Evolutionary conservation across 2,888 invertebrate species (phyloP), one percentile per base, ranked within the genome.

Genomic region (Phoronis australis): DNA sequence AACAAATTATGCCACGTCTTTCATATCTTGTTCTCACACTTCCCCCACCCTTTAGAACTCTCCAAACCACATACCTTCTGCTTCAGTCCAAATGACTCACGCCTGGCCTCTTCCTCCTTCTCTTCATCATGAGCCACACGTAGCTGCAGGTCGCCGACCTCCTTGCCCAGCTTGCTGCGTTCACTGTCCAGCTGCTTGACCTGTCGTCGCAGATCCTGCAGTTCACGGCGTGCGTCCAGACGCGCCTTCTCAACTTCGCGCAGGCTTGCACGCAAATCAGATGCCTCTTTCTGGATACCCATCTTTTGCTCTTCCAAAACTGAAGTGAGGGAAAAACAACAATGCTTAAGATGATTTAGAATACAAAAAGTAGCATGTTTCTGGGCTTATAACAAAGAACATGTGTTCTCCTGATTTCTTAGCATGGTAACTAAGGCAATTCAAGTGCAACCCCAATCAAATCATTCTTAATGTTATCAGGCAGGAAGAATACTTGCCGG

Each of bases 231-330:
- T 1, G 85, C 80, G 66, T 86, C 85, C n/a, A 85, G 73, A 37
- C 84, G 79, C 71, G 88, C 82, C 75, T 87, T 80, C 80, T 91
- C 83, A 65, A 87, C 73, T 72, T 87, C 87, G 69, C 88, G 82
- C 57, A 86, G 78, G 68, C 83, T 78, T 58, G 83, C 81, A 72
- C 88, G 79, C 20, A 92, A 76, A 4, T 90, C 85, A 2, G 82
- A 82, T 12, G 87, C 82, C 64, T 93, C 93, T 45, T 84, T 82
- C 61, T 90, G 88, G 15, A 89, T 73, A 0, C 84, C 81, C 15
- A 84, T 82, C 66, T 87, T 88, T 55, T 83, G 82, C 62, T 93
- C 92, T 77, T 92, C 91, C 60, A 91, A 55, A 68, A 86, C 87
- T 86, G 60, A 85, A 83, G 44, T 41, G 31, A 20, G 12, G 37